Conservation (phyloP, 2,113 vertebrate species). For the Corythornis cristatus region DNA sequence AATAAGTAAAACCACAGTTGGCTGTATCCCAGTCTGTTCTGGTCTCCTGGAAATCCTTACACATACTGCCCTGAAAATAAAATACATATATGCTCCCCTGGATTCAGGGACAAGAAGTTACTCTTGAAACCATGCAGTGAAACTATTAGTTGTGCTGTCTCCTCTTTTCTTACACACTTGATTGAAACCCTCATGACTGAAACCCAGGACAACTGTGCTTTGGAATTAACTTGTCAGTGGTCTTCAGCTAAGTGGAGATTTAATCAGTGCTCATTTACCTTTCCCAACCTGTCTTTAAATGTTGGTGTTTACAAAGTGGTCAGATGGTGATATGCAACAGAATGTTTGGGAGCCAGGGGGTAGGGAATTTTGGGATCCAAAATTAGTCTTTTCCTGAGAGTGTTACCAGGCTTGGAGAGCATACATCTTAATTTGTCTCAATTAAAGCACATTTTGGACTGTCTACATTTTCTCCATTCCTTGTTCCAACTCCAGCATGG, state of each 20-base stretch:
- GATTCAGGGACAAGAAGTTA: background rate
- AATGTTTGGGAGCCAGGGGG: background rate
- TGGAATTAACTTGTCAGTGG: background rate
- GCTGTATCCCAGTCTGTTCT: background rate
- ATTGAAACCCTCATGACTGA: background rate
- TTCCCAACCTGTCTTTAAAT: background rate
- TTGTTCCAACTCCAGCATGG: background rate
- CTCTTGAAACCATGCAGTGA: background rate
- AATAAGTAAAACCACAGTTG: background rate
- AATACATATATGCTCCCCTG: accelerated
- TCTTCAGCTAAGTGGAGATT: background rate
- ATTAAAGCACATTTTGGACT: background rate
- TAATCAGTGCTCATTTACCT: background rate
- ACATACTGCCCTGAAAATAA: background rate
- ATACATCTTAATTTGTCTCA: background rate
- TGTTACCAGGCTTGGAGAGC: background rate
- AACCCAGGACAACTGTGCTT: background rate
- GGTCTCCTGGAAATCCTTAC: background rate
- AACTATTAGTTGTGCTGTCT: background rate
- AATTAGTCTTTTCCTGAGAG: background rate
- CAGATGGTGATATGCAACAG: background rate
- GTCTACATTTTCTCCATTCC: background rate
- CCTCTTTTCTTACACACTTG: background rate
- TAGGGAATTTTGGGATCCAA: background rate
- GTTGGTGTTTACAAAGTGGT: background rate